A percentile compares a stretch with the other conserved stretches of the same genome.
Evolutionary conservation across 1,140 invertebrate species (phyloP).

Genomic region (Drosophila guanche): DNA sequence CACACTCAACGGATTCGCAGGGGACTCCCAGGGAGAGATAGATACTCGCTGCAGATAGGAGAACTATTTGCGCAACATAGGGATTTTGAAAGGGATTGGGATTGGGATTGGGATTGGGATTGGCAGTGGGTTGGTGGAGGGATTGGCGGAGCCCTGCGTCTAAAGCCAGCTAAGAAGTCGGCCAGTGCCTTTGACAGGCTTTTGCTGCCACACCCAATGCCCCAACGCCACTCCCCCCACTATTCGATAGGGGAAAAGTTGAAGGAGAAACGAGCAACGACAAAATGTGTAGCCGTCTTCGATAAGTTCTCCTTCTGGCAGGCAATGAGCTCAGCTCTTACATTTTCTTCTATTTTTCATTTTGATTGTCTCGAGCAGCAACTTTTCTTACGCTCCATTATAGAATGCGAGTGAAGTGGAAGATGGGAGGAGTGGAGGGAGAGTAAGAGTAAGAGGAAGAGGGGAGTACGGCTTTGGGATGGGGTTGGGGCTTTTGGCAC

Average conservation of each 20-base stretch:
- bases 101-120: not conserved
- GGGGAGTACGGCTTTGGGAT: not conserved
- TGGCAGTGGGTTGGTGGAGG: not conserved
- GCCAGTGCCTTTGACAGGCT: constrained; percentile 49
- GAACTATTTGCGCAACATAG: too few relatives aligned
- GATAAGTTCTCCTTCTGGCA: not conserved
- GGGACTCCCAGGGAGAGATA: not conserved
- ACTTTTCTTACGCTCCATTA: constrained; percentile 32
- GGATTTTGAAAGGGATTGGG: not conserved
- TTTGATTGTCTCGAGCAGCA: constrained; percentile 25
- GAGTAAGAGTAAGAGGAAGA: not conserved
- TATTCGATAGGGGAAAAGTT: constrained; percentile 8
- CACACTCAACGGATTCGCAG: constrained; percentile 10
- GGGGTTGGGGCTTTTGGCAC: constrained; percentile 43
- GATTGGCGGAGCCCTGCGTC: constrained; percentile 28
- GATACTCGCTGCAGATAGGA: too few relatives aligned
- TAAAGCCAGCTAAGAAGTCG: constrained; percentile 16
- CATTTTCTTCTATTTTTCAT: constrained; percentile 13
- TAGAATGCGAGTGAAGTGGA: constrained; percentile 18
- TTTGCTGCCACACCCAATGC: constrained; percentile 15
- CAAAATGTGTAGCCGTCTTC: not conserved
- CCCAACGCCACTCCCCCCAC: not conserved
- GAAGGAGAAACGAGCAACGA: not conserved
- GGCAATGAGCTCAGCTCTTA: constrained; percentile 3
- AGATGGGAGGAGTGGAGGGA: not conserved